phyloP scores from a whole-genome alignment of 1,140 invertebrate species.

The Bombyx mori region DNA sequence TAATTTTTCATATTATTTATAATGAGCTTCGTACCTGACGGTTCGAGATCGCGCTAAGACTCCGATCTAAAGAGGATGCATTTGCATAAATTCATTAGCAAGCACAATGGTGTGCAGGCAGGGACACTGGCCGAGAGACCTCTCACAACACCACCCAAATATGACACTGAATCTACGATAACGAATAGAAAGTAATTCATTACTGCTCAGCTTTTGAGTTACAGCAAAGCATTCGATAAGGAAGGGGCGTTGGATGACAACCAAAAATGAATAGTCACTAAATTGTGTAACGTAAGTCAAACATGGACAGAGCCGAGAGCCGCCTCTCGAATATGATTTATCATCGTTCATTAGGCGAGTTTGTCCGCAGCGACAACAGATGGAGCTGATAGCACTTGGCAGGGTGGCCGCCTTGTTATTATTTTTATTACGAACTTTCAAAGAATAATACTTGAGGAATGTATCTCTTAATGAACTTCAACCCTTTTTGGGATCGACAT shows the following conservation, averaged over 20 bases:
- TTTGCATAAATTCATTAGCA: slow-evolving; percentile 72
- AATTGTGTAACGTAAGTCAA: slow-evolving; percentile 33
- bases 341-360: slow-evolving; percentile 71
- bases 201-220: slow-evolving; percentile 13
- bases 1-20: slow-evolving; percentile 70
- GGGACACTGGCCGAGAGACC: slow-evolving; percentile 60
- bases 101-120: slow-evolving; percentile 67
- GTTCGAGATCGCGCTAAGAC: slow-evolving; percentile 68
- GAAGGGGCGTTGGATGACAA: slow-evolving; percentile 22
- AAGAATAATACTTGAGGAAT: slow-evolving; percentile 70
- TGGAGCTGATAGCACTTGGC: slow-evolving; percentile 69
- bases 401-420: slow-evolving; percentile 69
- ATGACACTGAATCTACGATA: slow-evolving; percentile 4
- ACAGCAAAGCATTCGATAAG: slow-evolving; percentile 9
- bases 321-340: slow-evolving; percentile 70
- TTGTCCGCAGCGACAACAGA: slow-evolving; percentile 70
- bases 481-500: slow-evolving; percentile 61
- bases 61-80: slow-evolving; percentile 69
- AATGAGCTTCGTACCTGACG: slow-evolving; percentile 68
- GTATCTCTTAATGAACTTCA: slow-evolving; percentile 68
- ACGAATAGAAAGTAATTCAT: slow-evolving; percentile 20
- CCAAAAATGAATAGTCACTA: slow-evolving; percentile 10
- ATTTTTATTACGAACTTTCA: slow-evolving; percentile 69
- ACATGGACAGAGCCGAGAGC: slow-evolving; percentile 45
- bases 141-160: slow-evolving; percentile 41